Evolutionary conservation across 2,888 invertebrate genomes (phyloP).

Genomic region (Tromatobia lineatoria): DNA sequence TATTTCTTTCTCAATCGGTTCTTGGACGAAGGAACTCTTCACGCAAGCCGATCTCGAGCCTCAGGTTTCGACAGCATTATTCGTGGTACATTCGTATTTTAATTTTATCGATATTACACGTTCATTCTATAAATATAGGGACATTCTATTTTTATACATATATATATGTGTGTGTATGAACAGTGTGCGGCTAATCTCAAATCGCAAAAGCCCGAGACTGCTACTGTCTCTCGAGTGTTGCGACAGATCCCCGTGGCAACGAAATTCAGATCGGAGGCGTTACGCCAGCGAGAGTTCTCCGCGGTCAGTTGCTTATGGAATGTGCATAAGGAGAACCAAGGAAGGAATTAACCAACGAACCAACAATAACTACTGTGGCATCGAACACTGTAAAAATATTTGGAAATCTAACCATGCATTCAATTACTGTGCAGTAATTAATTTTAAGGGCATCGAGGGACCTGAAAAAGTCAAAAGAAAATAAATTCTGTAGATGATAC

Average conservation of each 20-base stretch:
- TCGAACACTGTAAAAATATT: neutral
- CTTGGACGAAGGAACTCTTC: neutral
- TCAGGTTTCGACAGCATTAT: neutral
- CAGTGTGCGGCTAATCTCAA: conserved; percentile 34
- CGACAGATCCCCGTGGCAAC: conserved; percentile 66
- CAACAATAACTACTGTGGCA: conserved; percentile 57
- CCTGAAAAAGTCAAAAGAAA: too few species aligned
- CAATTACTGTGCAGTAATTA: too few species aligned
- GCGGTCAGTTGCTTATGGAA: conserved; percentile 73
- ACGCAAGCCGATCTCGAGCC: too few species aligned
- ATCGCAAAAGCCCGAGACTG: conserved; percentile 47
- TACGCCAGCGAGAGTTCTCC: conserved; percentile 71
- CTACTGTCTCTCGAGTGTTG: conserved; percentile 58
- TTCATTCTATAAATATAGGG: neutral
- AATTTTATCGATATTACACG: conserved; percentile 24
- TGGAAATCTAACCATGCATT: too few species aligned
- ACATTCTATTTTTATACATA: neutral
- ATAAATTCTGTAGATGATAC: too few species aligned
- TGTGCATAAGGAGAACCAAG: conserved; percentile 62
- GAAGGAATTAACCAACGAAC: conserved; percentile 62
- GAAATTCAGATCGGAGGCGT: conserved; percentile 70
- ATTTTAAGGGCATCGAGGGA: too few species aligned
- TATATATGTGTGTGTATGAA: neutral
- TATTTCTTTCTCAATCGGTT: neutral
- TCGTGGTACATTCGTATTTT: neutral